Evolutionary conservation across 2,888 invertebrate species (phyloP), one percentile per base, ranked within the genome.

Genomic region (Drosophila nigricruria): DNA sequence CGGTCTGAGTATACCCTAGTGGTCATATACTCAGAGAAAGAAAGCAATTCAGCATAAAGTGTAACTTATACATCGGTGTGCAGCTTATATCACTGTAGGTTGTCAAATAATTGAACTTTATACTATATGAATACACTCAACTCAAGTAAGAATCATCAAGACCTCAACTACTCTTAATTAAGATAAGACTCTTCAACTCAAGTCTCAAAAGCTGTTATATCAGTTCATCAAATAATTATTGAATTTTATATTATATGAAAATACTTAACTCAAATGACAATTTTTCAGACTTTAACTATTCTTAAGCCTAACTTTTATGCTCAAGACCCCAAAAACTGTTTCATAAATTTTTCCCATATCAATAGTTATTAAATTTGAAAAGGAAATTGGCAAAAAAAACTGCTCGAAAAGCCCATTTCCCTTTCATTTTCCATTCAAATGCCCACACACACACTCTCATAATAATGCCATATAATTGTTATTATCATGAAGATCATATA

Each of bases 401-500:
- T 45, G 9, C 12, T 49, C 6, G 12, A 30, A 49, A 47, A 27
- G 9, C 1, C 12, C 49, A 49, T 30, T 49, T 30, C 18, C n/a
- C 18, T 18, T 30, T 49, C 49, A 8, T 30, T 12, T 1, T 14
- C 4, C n/a, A 25, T 16, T n/a, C 12, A 56, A 43, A 38, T 43
- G 57, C 58, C 36, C 49, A 18, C 18, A 23, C 10, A 30, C 30
- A 30, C 10, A 30, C 30, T 10, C 5, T 23, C n/a, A 16, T 32
- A 32, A 34, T 25, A 42, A 67, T 57, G 27, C 30, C 16, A 54
- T 42, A 47, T 74, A 68, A 74, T 81, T 76, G 57, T 60, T 77
- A 73, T 79, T 68, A 72, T 69, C 50, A 68, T 62, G 38, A 34
- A 40, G 47, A 64, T 59, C 58, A 70, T 84, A 68, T 63, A 56